A percentile compares a stretch with the other conserved stretches of the same genome.
Evolutionary conservation across 2,888 invertebrate genomes (phyloP).

Genomic region (Philaethria dido): DNA sequence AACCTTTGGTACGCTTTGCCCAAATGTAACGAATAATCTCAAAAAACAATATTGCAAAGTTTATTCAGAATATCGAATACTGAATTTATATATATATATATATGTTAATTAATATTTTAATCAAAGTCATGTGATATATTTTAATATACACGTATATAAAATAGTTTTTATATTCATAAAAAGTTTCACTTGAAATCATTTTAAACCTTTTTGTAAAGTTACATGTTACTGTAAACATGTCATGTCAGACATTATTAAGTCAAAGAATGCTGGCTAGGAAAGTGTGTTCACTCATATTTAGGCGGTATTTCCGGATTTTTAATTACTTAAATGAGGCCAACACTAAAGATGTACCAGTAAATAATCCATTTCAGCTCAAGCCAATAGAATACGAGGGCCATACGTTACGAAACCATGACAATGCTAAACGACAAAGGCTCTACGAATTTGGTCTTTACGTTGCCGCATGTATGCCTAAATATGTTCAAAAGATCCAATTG

Average conservation of each 20-base stretch:
- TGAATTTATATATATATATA: not conserved
- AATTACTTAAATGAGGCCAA: constrained; percentile 34
- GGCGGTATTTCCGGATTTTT: constrained; percentile 38
- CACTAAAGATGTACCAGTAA: constrained; percentile 47
- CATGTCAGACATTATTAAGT: not conserved
- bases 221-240: not conserved
- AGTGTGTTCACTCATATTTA: constrained; percentile 13
- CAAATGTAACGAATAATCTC: constrained; percentile 35
- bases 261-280: constrained; percentile 10
- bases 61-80: constrained; percentile 7
- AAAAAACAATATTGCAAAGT: constrained; percentile 31
- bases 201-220: not conserved
- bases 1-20: constrained; percentile 38
- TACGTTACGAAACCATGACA: constrained; percentile 66
- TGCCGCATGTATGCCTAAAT: constrained; percentile 73
- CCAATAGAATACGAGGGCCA: constrained; percentile 56
- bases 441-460: constrained; percentile 75
- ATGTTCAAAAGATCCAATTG: constrained; percentile 71
- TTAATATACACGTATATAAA: not conserved
- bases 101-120: not conserved
- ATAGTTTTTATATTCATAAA: not conserved
- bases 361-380: constrained; percentile 58
- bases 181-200: not conserved
- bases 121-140: not conserved
- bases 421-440: constrained; percentile 59